Conservation (phyloP, 2,888 invertebrate genomes). For the Hirtodrosophila duncani region DNA sequence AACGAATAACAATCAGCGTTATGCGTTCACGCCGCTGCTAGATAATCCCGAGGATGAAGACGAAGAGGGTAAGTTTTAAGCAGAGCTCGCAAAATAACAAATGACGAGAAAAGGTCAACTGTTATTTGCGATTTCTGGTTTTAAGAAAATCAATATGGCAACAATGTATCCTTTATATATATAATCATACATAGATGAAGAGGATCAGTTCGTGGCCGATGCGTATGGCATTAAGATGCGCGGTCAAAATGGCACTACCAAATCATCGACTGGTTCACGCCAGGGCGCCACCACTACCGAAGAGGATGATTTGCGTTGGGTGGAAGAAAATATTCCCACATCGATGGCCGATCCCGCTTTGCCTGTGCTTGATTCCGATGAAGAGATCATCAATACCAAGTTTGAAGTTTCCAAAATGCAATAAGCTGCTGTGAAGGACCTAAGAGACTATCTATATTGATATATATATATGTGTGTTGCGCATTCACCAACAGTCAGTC, state of each 20-base stretch:
- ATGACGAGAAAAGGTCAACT: too few relatives aligned
- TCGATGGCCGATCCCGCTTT: constrained; percentile 85
- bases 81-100: too few relatives aligned
- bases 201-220: constrained; percentile 91
- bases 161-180: fast-evolving
- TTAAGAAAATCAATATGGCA: too few relatives aligned
- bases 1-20: constrained; percentile 95
- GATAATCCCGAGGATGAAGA: constrained; percentile 90
- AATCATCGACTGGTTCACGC: constrained; percentile 72
- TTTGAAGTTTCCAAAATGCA: constrained; percentile 95
- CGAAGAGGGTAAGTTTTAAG: constrained; percentile 80
- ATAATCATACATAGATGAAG: constrained; percentile 81
- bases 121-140: too few relatives aligned
- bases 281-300: constrained; percentile 78
- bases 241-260: constrained; percentile 78
- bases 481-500: constrained; percentile 21
- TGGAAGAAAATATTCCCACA: constrained; percentile 94
- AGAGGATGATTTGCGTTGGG: constrained; percentile 92
- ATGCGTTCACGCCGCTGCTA: constrained; percentile 94
- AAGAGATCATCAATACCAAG: constrained; percentile 90
- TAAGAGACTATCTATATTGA: constrained; percentile 25
- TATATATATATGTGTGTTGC: constrained; percentile 9
- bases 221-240: constrained; percentile 91
- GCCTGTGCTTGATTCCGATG: constrained; percentile 86
- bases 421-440: constrained; percentile 75